Conservation (phyloP, 2,888 invertebrate genomes). For the Xylota segnis region DNA sequence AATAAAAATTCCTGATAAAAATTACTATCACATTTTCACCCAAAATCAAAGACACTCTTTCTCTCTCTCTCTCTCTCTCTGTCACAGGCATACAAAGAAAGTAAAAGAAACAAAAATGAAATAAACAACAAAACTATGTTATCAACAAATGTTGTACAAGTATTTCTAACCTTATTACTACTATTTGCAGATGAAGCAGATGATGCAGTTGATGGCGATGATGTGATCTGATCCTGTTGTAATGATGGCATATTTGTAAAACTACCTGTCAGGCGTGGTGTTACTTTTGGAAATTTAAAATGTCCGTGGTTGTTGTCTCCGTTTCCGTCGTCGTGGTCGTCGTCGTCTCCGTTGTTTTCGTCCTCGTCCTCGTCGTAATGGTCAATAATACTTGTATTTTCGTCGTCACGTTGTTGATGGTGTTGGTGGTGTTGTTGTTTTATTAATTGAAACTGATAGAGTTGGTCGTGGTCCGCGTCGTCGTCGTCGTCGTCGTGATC, state of each 20-base stretch:
- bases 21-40: not conserved
- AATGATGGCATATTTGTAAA: constrained; percentile 81
- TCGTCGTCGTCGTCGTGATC: constrained; percentile 84
- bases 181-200: constrained; percentile 78
- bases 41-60: constrained; percentile 14
- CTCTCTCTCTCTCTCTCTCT: too few species aligned
- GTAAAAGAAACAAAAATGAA: constrained; percentile 5
- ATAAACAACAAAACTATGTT: constrained; percentile 21
- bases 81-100: not conserved
- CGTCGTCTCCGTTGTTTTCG: too few species aligned
- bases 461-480: constrained; percentile 80
- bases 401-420: constrained; percentile 36
- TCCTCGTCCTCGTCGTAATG: constrained; percentile 36
- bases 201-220: constrained; percentile 73
- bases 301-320: constrained; percentile 42
- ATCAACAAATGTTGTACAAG: constrained; percentile 28
- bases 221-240: constrained; percentile 77
- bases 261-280: constrained; percentile 78
- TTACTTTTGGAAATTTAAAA: constrained; percentile 78
- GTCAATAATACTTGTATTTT: constrained; percentile 53
- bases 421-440: constrained; percentile 37
- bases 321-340: constrained; percentile 32
- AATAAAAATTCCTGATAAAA: constrained; percentile 3
- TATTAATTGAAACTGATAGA: constrained; percentile 50
- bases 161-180: constrained; percentile 75